Evolutionary conservation across 2,113 vertebrate species (phyloP).

Genomic region (Leucoraja erinaceus): DNA sequence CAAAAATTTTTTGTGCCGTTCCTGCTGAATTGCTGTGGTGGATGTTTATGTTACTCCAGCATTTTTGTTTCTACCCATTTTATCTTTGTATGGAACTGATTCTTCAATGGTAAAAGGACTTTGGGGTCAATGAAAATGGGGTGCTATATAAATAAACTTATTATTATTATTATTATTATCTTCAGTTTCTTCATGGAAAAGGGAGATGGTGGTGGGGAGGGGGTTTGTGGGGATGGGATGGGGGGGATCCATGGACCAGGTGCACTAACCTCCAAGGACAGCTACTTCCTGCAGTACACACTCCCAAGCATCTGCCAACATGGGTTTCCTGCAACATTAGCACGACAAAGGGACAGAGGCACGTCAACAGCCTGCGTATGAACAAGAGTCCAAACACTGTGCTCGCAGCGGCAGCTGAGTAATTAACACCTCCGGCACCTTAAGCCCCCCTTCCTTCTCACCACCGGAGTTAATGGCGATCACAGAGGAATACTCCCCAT

Average conservation of each 20-base stretch:
- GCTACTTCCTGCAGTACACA: constrained; percentile 65
- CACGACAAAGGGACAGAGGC: constrained; percentile 64
- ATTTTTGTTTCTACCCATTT: too few species aligned
- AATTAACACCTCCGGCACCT: constrained; percentile 47
- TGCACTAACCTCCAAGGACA: constrained; percentile 70
- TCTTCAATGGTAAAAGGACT: too few species aligned
- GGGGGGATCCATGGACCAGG: constrained; percentile 46
- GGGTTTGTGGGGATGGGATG: too few species aligned
- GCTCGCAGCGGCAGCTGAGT: background rate
- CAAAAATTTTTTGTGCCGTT: too few species aligned
- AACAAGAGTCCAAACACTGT: background rate
- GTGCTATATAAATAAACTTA: too few species aligned
- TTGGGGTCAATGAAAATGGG: too few species aligned
- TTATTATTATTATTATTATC: too few species aligned
- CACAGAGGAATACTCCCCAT: constrained; percentile 60
- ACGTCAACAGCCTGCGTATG: background rate
- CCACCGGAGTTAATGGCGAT: constrained; percentile 49
- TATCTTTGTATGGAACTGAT: too few species aligned
- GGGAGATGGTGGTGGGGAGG: background rate
- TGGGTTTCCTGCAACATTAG: constrained; percentile 82
- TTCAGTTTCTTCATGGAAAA: background rate
- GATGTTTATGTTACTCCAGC: too few species aligned
- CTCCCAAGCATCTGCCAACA: constrained; percentile 72
- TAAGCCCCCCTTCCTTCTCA: constrained; percentile 53
- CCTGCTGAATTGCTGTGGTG: too few species aligned